These are phyloP conservation scores for Urocolius indicus DNA, from an alignment of 2,113 vertebrate species.

Conservation along the genomic window DNA sequence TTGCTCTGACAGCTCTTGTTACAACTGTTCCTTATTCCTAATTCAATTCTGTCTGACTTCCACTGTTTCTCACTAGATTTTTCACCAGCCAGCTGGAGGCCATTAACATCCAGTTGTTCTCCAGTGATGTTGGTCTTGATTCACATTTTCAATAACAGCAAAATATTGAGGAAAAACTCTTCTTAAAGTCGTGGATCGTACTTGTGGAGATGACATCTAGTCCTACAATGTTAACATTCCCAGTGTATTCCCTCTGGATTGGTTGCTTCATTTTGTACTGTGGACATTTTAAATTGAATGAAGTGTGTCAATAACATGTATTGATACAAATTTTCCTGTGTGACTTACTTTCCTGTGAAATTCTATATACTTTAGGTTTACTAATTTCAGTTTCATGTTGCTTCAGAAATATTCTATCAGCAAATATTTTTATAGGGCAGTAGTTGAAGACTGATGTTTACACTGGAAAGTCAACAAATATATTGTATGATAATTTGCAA, in stretches of 20 bases:
- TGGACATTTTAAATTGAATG: background rate
- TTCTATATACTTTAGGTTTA: background rate
- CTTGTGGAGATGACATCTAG: background rate
- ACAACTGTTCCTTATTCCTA: background rate
- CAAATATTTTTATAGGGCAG: background rate
- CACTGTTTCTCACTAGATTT: background rate
- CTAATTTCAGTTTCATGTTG: background rate
- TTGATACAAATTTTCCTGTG: background rate
- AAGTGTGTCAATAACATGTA: background rate
- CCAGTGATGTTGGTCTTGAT: background rate
- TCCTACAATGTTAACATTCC: background rate
- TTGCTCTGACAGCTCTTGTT: background rate
- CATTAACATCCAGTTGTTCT: background rate
- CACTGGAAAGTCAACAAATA: background rate
- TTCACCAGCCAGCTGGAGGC: background rate
- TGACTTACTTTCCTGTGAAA: background rate
- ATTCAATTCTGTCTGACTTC: background rate
- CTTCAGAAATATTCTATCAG: background rate
- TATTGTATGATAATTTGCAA: background rate
- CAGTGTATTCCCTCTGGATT: accelerated
- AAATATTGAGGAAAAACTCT: background rate
- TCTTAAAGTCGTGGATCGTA: background rate
- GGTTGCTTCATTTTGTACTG: background rate
- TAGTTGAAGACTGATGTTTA: background rate
- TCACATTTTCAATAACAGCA: background rate